Base-by-base conservation (phyloP, 2,797 vertebrate species). In the Ctenopoma multispine region DNA sequence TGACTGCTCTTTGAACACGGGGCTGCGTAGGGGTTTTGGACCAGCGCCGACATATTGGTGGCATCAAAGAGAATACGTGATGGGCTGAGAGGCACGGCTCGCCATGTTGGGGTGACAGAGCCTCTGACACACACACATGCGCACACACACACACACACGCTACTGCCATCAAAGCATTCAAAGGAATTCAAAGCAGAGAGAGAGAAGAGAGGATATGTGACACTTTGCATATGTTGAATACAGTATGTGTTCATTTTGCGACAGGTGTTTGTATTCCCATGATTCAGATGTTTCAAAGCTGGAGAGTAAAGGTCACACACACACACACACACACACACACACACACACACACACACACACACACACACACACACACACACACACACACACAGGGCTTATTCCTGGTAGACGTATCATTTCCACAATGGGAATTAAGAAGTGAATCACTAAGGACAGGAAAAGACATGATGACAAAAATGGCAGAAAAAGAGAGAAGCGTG, bases 51-150 rank as follows among this genome's bases (percentile, higher is more conserved):
- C 83, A 75, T 60, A 54, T 61, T 56, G 83, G 75, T 74, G 80
- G 62, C 87, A 90, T 91, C 88, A 92, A 91, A 91, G 84, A 36
- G 89, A 92, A 91, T 89, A 69, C n/a, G 48, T 27, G 58, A 86
- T 74, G 18, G 48, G 70, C 75, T 54, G 58, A 66, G 67, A 50
- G 77, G 61, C 69, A 59, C 38, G 46, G 21, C 57, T 11, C 50
- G 24, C 55, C 70, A 63, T 43, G 62, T 58, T 40, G 70, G 53
- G 79, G 73, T 75, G 85, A 86, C 72, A 75, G 60, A 75, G 31
- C 60, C 59, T 58, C 51, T 38, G 29, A 60, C 70, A 64, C 62
- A 61, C 56, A 40, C 38, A 15, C 36, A 27, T 17, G 17, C 43
- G 9, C 65, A 47, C 69, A 58, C 58, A 41, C 38, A 29, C 23